These are phyloP conservation scores for Sander lucioperca DNA, from an alignment of 2,113 vertebrate species.

Conservation along the genomic window DNA sequence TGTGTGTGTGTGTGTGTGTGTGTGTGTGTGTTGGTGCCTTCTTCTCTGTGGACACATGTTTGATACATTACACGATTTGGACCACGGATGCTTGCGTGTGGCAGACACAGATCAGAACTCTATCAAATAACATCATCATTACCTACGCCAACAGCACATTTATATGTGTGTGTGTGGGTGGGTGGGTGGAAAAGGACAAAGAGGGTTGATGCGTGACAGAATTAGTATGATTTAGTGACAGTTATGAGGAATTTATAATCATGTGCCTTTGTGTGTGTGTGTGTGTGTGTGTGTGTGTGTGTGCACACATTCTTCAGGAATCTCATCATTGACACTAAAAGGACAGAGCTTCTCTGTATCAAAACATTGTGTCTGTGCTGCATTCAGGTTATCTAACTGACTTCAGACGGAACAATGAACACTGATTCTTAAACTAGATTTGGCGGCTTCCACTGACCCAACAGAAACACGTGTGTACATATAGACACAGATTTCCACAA, in stretches of 20 bases:
- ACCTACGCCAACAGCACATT: conserved; percentile 53
- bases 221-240: conserved; percentile 59
- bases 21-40: conserved; percentile 19
- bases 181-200: conserved; percentile 59
- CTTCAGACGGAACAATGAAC: conserved; percentile 55
- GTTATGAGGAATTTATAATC: conserved; percentile 65
- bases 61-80: conserved; percentile 75
- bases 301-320: conserved; percentile 66
- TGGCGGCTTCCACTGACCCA: conserved; percentile 29
- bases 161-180: conserved; percentile 39
- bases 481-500: background rate
- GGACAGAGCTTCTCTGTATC: conserved; percentile 52
- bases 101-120: conserved; percentile 71
- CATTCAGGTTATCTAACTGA: conserved; percentile 69
- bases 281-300: conserved; percentile 23
- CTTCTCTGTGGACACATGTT: conserved; percentile 70
- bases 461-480: too few species aligned
- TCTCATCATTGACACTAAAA: conserved; percentile 71
- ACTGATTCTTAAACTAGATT: conserved; percentile 62
- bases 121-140: conserved; percentile 70
- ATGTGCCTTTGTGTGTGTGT: conserved; percentile 36
- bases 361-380: conserved; percentile 58
- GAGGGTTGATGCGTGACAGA: conserved; percentile 59
- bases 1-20: conserved; percentile 25
- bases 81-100: conserved; percentile 71